Conservation (phyloP, 2,888 invertebrate species). For the Eristalis arbustorum region DNA sequence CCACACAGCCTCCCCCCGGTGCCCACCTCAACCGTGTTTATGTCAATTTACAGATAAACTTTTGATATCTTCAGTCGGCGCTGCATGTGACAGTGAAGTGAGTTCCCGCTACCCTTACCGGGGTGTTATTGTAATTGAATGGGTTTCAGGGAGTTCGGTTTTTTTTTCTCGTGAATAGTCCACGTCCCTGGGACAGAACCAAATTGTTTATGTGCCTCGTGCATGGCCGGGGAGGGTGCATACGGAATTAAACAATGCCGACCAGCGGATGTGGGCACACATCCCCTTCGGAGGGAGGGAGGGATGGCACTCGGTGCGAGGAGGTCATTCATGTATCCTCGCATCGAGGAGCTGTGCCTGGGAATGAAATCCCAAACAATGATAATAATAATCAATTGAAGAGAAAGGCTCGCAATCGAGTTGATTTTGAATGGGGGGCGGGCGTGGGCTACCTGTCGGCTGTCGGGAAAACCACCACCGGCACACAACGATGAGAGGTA, state of each 20-base stretch:
- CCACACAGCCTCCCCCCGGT: background rate
- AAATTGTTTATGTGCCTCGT: conserved; percentile 59
- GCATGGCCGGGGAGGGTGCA: conserved; percentile 30
- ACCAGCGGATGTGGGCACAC: conserved; percentile 13
- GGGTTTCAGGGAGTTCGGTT: conserved; percentile 40
- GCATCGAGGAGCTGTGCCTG: conserved; percentile 39
- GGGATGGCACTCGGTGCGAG: conserved; percentile 20
- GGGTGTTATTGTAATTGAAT: conserved; percentile 57
- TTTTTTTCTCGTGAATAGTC: conserved; percentile 32
- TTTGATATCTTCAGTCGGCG: conserved; percentile 58
- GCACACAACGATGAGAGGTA: background rate
- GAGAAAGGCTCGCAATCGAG: conserved; percentile 62
- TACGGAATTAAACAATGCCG: conserved; percentile 64
- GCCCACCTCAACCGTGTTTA: conserved; percentile 40
- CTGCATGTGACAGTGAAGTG: conserved; percentile 67
- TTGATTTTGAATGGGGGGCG: conserved; percentile 58
- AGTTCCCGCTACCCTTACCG: conserved; percentile 16
- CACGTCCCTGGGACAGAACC: conserved; percentile 55
- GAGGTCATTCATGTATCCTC: conserved; percentile 32
- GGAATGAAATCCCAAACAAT: conserved; percentile 63
- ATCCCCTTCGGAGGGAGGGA: conserved; percentile 40
- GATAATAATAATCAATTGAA: conserved; percentile 69
- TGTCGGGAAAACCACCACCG: background rate
- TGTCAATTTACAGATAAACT: conserved; percentile 66
- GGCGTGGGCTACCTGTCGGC: background rate